Evolutionary conservation across 2,888 invertebrate species (phyloP), one percentile per base, ranked within the genome.

Genomic region (Acrobasis consociella): DNA sequence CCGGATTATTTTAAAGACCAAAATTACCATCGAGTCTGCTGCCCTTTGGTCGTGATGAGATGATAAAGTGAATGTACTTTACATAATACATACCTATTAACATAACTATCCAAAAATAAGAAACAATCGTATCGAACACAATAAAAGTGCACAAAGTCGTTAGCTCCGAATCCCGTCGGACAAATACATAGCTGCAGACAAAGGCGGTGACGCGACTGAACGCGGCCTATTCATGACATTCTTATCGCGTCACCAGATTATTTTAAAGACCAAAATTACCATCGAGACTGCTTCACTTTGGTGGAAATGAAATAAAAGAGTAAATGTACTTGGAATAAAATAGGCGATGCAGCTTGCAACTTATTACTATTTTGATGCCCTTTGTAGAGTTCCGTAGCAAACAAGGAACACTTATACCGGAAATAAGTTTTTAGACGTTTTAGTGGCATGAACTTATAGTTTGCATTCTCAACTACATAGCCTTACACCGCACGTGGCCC

Each of bases 131-230:
- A 22, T 17, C 22, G 51, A 22, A 22, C 17, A 50, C 9, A 15
- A 15, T 50, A 16, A 17, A 10, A n/a, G 51, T 22, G 17, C 22
- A 22, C 11, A 51, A 22, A 22, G 17, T 22, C 51, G 17, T 9
- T 51, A 22, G 51, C 17, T 8, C 10, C 17, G 22, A 22, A 16
- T 51, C 22, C 39, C 56, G 39, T 9, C 39, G 56, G 39, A n/a
- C 42, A 39, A 42, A 56, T 56, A 56, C 42, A 56, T 56, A 16
- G 56, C 39, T 11, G 39, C 42, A 56, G 56, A 56, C 56, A 56
- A 56, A 56, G 39, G 56, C 7, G 5, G 46, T 46, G 46, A 46
- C 46, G 46, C 46, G 5, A 46, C 46, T 10, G n/a, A 46, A 13
- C n/a, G 7, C n/a, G 11, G 13, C 13, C 13, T n/a, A 46, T 46